Percentiles rank a stretch among this genome's conserved stretches.
phyloP scores from a whole-genome alignment of 2,797 vertebrate genomes.

The Labeo calbasu region DNA sequence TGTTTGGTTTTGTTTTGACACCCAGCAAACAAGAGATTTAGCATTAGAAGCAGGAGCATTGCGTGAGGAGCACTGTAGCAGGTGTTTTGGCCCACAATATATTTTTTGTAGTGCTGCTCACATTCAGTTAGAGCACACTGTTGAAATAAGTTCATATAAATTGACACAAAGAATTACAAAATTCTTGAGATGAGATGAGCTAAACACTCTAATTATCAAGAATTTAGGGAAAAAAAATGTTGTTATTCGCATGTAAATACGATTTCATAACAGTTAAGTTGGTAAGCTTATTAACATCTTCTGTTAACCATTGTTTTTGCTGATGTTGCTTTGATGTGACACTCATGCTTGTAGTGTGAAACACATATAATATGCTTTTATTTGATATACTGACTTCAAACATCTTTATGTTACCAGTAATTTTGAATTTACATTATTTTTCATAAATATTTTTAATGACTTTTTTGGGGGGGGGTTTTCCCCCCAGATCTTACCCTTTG shows the following conservation, averaged over 20 bases:
- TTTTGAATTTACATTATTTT: background rate
- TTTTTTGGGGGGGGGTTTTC: too few species aligned
- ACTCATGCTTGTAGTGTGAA: background rate
- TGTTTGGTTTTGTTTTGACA: background rate
- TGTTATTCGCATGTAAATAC: background rate
- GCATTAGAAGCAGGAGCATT: background rate
- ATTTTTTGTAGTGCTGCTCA: background rate
- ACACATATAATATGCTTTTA: background rate
- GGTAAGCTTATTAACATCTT: background rate
- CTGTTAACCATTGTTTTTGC: background rate
- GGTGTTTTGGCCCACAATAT: background rate
- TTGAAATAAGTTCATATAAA: background rate
- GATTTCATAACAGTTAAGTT: background rate
- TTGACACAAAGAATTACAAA: background rate
- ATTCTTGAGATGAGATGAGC: background rate
- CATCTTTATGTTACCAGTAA: background rate
- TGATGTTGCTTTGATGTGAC: background rate
- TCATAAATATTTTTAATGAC: background rate
- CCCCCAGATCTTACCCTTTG: slow-evolving; percentile 94
- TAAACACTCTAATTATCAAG: background rate
- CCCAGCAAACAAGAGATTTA: background rate
- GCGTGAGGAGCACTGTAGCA: background rate
- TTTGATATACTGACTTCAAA: background rate
- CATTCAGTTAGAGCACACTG: background rate
- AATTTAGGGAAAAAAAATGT: background rate